These are phyloP conservation scores for Drosophila siamana DNA, from an alignment of 2,888 invertebrate species.

Conservation along the genomic window DNA sequence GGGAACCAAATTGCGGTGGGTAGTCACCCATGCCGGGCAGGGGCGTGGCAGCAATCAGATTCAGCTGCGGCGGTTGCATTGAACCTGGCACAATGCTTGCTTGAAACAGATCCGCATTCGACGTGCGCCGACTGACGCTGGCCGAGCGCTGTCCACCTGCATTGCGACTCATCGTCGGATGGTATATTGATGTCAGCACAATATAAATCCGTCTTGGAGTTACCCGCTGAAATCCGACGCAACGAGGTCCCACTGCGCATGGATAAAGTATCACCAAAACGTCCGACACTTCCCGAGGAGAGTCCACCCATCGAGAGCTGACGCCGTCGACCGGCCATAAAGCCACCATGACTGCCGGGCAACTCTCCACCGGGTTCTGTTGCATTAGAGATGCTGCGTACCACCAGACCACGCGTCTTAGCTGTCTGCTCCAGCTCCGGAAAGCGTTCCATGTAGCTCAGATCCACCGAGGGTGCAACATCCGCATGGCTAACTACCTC, in stretches of 20 bases:
- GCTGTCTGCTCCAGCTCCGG: constrained; percentile 82
- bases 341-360: constrained; percentile 39
- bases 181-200: constrained; percentile 85
- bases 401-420: constrained; percentile 81
- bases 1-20: constrained; percentile 66
- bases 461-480: constrained; percentile 70
- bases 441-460: constrained; percentile 81
- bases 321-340: constrained; percentile 75
- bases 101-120: constrained; percentile 80
- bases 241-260: constrained; percentile 83
- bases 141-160: constrained; percentile 73
- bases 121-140: constrained; percentile 80
- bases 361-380: constrained; percentile 59
- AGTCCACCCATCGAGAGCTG: constrained; percentile 82
- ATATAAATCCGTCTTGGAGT: constrained; percentile 83
- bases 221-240: constrained; percentile 82
- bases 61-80: constrained; percentile 65
- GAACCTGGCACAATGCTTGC: constrained; percentile 67
- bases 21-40: constrained; percentile 56
- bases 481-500: constrained; percentile 71
- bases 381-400: constrained; percentile 84
- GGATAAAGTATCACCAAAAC: constrained; percentile 81
- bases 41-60: constrained; percentile 82
- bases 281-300: constrained; percentile 76
- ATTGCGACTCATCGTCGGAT: constrained; percentile 13